Percentiles rank a stretch among this genome's conserved stretches.
phyloP scores from a whole-genome alignment of 2,113 vertebrate species.

The Hiodon tergisus region DNA sequence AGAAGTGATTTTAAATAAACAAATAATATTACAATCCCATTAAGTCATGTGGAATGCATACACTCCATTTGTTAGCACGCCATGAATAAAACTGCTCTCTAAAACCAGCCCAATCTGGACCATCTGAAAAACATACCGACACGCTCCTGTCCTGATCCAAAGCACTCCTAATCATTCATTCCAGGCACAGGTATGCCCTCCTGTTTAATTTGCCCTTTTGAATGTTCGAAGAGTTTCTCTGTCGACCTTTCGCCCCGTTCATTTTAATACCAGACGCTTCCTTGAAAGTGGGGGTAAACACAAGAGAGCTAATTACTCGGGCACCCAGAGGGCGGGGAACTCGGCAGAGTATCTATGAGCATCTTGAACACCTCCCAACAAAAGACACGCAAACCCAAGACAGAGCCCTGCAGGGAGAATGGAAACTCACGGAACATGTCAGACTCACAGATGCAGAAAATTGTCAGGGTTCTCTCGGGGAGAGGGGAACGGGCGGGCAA shows the following conservation, averaged over 20 bases:
- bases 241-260: constrained; percentile 22
- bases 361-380: not conserved
- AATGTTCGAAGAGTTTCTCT: constrained; percentile 9
- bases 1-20: too few relatives aligned
- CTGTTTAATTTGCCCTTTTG: constrained; percentile 19
- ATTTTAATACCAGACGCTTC: constrained; percentile 23
- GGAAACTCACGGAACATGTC: constrained; percentile 22
- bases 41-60: too few relatives aligned
- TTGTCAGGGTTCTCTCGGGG: constrained; percentile 11
- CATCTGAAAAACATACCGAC: not conserved
- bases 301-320: constrained; percentile 27
- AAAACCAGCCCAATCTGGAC: not conserved
- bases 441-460: constrained; percentile 27
- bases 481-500: not conserved
- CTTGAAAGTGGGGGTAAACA: constrained; percentile 16
- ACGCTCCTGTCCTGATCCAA: not conserved
- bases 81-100: not conserved
- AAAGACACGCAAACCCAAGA: not conserved
- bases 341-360: constrained; percentile 18
- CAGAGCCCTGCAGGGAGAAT: not conserved
- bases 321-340: constrained; percentile 8
- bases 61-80: too few relatives aligned
- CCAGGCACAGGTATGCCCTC: constrained; percentile 6
- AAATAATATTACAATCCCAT: too few relatives aligned
- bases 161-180: constrained; percentile 4